These are phyloP conservation scores for Callocephalon fimbriatum DNA, from an alignment of 2,113 vertebrate species.

Conservation along the genomic window DNA sequence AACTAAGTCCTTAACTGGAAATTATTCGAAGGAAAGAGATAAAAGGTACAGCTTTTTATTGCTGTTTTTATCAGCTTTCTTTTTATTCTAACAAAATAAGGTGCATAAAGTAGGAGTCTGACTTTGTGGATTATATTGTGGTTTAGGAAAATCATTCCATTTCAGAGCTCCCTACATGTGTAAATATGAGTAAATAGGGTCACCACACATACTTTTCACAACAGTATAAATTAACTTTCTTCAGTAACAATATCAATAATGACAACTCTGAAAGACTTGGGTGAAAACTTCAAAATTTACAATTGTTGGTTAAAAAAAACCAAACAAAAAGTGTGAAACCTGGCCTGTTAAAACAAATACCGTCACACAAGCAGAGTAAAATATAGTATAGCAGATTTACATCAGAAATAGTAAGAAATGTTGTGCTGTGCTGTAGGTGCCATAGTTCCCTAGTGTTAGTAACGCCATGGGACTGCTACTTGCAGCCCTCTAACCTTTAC, in stretches of 20 bases:
- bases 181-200: background rate
- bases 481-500: background rate
- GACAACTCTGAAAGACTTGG: background rate
- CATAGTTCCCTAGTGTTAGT: background rate
- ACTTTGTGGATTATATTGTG: background rate
- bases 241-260: background rate
- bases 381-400: background rate
- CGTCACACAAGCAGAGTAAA: background rate
- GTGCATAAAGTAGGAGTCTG: background rate
- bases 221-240: background rate
- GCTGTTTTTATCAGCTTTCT: background rate
- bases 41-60: background rate
- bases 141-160: background rate
- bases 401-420: background rate
- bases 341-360: background rate
- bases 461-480: background rate
- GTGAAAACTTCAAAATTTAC: background rate
- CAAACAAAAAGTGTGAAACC: background rate
- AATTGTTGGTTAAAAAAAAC: background rate
- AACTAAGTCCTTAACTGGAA: background rate
- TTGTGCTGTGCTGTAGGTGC: background rate
- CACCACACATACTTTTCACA: background rate
- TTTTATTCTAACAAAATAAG: background rate
- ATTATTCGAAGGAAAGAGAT: background rate
- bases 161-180: fast-evolving